A percentile compares a stretch with the other conserved stretches of the same genome.
These are phyloP conservation scores for Sepiola atlantica DNA, from an alignment of 2,888 invertebrate species.

Conservation along the genomic window DNA sequence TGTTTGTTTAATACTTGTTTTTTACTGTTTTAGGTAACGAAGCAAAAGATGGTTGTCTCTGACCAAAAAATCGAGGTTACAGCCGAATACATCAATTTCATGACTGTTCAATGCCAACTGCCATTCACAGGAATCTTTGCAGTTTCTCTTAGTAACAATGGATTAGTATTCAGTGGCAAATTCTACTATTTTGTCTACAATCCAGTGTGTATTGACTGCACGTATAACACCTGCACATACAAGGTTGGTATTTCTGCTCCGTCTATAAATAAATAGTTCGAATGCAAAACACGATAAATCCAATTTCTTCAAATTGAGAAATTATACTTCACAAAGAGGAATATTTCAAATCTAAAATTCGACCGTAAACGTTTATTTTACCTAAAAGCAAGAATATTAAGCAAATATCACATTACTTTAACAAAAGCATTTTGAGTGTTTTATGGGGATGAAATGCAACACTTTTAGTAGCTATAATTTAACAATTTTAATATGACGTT, in stretches of 20 bases:
- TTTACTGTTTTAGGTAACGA: background rate
- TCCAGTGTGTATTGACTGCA: constrained; percentile 52
- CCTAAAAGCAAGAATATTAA: no score
- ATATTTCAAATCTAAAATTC: no score
- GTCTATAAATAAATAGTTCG: no score
- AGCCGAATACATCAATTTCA: constrained; percentile 55
- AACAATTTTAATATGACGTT: no score
- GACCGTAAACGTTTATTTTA: no score
- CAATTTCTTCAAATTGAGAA: no score
- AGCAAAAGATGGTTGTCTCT: constrained; percentile 43
- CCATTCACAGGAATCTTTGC: constrained; percentile 49
- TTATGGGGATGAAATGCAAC: no score
- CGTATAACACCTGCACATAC: constrained; percentile 48
- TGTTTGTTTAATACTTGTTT: background rate
- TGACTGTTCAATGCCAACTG: constrained; percentile 52
- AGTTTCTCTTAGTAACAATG: constrained; percentile 53
- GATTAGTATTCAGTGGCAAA: constrained; percentile 49
- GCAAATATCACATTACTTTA: no score
- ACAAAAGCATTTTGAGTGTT: no score
- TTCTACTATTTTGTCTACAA: constrained; percentile 51
- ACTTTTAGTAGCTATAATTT: no score
- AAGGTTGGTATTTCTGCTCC: constrained; percentile 48
- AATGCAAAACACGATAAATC: no score
- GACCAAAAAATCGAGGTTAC: constrained; percentile 34
- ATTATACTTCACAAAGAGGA: no score